Percentiles rank a stretch among this genome's conserved stretches.
These are phyloP conservation scores for Spilogale gracilis DNA, from an alignment of 2,113 vertebrate genomes.

Conservation along the genomic window DNA sequence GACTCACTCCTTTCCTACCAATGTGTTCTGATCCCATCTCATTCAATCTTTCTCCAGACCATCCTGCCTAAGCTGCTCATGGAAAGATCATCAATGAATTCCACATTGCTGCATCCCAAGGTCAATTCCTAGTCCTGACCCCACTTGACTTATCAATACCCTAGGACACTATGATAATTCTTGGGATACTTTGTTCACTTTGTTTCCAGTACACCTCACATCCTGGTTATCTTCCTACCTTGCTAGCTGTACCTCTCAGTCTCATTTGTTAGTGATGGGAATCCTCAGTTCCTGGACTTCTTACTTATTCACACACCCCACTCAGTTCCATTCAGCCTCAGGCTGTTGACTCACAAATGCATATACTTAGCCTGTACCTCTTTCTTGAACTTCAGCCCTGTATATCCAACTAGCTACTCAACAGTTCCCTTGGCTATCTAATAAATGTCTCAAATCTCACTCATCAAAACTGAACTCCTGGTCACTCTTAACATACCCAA, in stretches of 20 bases:
- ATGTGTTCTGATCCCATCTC: not conserved
- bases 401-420: not conserved
- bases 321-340: not conserved
- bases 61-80: not conserved
- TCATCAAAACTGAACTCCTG: not conserved
- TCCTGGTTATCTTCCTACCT: not conserved
- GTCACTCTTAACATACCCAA: not conserved
- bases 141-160: not conserved
- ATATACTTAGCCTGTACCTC: not conserved
- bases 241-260: not conserved
- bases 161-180: not conserved
- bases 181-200: not conserved
- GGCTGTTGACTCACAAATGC: not conserved
- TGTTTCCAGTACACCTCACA: not conserved
- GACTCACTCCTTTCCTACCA: not conserved
- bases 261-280: not conserved
- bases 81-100: not conserved
- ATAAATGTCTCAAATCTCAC: not conserved
- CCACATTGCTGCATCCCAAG: not conserved
- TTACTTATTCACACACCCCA: not conserved
- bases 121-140: not conserved
- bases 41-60: not conserved
- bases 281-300: not conserved
- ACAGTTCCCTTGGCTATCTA: not conserved
- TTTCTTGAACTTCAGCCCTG: not conserved